These are phyloP conservation scores for Eclectus roratus DNA, from an alignment of 2,113 vertebrate species.

Conservation along the genomic window DNA sequence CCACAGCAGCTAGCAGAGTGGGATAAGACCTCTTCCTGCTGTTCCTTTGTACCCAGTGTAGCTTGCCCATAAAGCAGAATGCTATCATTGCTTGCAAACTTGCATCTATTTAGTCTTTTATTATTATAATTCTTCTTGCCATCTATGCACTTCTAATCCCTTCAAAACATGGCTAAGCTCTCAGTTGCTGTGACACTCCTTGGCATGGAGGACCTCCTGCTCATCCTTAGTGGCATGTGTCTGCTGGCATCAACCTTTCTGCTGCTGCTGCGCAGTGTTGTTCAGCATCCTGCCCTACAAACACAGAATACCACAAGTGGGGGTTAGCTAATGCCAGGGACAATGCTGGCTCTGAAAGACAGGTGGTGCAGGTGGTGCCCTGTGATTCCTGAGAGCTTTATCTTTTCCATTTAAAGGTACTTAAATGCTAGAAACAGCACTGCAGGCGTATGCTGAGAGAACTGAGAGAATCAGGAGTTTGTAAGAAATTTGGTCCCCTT, in stretches of 20 bases:
- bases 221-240: rapidly evolving
- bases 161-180: background rate
- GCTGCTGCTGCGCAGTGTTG: background rate
- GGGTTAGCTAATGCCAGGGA: background rate
- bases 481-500: background rate
- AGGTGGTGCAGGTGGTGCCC: background rate
- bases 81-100: background rate
- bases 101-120: background rate
- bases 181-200: background rate
- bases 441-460: background rate
- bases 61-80: background rate
- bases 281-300: background rate
- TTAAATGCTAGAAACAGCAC: background rate
- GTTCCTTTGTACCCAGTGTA: background rate
- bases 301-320: rapidly evolving
- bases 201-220: background rate
- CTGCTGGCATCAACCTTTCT: background rate
- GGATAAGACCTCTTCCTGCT: background rate
- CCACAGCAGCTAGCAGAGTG: background rate
- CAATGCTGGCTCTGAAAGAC: background rate
- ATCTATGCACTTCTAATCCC: background rate
- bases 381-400: background rate
- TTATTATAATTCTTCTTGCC: constrained; percentile 9
- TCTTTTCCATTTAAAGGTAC: background rate
- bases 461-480: background rate